These are phyloP conservation scores for Babyrousa celebensis DNA, from an alignment of 2,797 vertebrate genomes.

Conservation along the genomic window DNA sequence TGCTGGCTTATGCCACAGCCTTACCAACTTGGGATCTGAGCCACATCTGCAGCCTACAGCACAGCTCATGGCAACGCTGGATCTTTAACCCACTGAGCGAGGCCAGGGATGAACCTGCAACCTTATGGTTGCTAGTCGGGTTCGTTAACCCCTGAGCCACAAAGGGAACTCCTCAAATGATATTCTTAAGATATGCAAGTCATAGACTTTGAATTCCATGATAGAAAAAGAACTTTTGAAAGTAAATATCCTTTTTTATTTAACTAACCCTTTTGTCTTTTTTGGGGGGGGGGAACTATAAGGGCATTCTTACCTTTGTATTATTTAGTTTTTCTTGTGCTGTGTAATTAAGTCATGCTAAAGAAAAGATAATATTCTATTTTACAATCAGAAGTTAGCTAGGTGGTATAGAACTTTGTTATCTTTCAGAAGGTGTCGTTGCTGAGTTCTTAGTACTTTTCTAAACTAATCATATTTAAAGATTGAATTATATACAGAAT, in stretches of 20 bases:
- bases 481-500: not conserved
- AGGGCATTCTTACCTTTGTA: conserved; percentile 6
- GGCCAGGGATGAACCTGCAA: too few relatives aligned
- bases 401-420: conserved; percentile 27
- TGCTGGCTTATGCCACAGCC: too few relatives aligned
- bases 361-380: conserved; percentile 36
- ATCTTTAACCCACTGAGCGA: too few relatives aligned
- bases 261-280: not conserved
- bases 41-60: too few relatives aligned
- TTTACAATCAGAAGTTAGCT: conserved; percentile 64
- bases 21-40: too few relatives aligned
- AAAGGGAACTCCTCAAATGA: not conserved
- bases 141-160: too few relatives aligned
- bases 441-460: conserved; percentile 1
- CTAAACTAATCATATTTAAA: conserved; percentile 47
- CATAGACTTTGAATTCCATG: conserved; percentile 25
- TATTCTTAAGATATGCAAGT: conserved; percentile 38
- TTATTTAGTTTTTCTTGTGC: conserved; percentile 48
- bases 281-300: conserved; percentile 29
- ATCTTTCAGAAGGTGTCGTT: conserved; percentile 21
- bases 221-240: conserved; percentile 45
- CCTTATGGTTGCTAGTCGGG: too few relatives aligned
- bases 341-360: not conserved
- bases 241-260: not conserved
- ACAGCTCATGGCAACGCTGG: too few relatives aligned